These are phyloP conservation scores for Pelecanoides urinatrix DNA, from an alignment of 2,113 vertebrate species.

Conservation along the genomic window DNA sequence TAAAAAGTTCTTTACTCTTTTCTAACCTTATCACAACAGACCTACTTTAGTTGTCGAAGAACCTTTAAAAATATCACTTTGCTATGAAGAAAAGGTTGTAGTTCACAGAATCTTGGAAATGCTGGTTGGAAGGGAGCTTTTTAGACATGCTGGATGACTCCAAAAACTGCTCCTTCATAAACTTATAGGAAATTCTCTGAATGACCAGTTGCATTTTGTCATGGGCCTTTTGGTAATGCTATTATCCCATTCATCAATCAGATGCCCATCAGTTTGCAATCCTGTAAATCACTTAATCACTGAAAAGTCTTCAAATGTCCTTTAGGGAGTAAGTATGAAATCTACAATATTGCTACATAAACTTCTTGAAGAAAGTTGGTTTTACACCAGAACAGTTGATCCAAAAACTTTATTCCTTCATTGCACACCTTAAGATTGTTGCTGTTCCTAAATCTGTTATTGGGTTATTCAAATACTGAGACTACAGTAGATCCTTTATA, in stretches of 20 bases:
- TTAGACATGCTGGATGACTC: background rate
- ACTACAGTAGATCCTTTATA: background rate
- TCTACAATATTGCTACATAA: background rate
- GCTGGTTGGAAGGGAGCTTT: background rate
- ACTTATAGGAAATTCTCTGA: background rate
- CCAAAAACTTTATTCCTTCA: background rate
- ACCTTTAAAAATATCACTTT: background rate
- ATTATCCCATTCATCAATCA: background rate
- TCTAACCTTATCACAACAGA: background rate
- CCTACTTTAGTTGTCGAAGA: background rate
- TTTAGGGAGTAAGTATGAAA: background rate
- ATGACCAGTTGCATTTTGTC: background rate
- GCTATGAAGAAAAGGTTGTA: background rate
- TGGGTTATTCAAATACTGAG: background rate
- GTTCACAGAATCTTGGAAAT: background rate
- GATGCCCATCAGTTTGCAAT: background rate
- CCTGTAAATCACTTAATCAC: background rate
- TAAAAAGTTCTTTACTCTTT: background rate
- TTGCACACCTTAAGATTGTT: background rate
- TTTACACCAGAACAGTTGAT: background rate
- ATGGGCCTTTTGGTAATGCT: background rate
- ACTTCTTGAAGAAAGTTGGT: background rate
- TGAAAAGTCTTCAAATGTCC: background rate
- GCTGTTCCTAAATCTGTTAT: background rate
- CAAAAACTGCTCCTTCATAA: background rate